These are phyloP conservation scores for Lasioglossum morio DNA, from an alignment of 2,888 invertebrate genomes.

Conservation along the genomic window DNA sequence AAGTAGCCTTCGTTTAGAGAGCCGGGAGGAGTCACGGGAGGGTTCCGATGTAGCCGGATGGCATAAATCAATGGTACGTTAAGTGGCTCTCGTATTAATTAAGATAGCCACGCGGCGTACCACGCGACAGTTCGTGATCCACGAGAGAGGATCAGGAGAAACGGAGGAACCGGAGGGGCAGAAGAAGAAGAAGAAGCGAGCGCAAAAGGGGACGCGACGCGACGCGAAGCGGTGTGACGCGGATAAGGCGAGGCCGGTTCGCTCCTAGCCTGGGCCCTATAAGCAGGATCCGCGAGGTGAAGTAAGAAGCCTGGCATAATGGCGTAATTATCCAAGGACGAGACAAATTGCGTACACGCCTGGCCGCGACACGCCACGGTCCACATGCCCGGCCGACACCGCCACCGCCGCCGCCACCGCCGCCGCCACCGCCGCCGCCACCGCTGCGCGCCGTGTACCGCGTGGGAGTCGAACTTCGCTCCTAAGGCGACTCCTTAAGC, in stretches of 20 bases:
- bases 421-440: no score
- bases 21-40: conserved; percentile 32
- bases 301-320: conserved; percentile 76
- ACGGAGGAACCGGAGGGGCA: conserved; percentile 5
- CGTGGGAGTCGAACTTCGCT: conserved; percentile 73
- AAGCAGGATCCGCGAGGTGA: conserved; percentile 47
- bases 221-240: conserved; percentile 11
- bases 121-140: conserved; percentile 66
- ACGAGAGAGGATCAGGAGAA: conserved; percentile 44
- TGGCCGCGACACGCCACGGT: conserved; percentile 76
- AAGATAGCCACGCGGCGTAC: conserved; percentile 71
- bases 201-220: conserved; percentile 10
- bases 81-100: conserved; percentile 79
- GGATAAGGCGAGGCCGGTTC: conserved; percentile 50
- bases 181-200: not conserved
- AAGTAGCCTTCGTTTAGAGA: conserved; percentile 46
- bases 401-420: conserved; percentile 57
- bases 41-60: conserved; percentile 70
- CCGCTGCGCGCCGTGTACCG: conserved; percentile 55
- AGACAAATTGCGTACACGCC: conserved; percentile 83
- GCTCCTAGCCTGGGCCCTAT: conserved; percentile 56
- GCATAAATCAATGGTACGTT: conserved; percentile 76
- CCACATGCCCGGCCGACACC: conserved; percentile 65
- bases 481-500: conserved; percentile 61
- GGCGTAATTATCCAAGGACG: conserved; percentile 82